Percentiles rank a stretch among this genome's conserved stretches.
Evolutionary conservation across 2,113 vertebrate genomes (phyloP).

Genomic region (Ornithorhynchus anatinus): DNA sequence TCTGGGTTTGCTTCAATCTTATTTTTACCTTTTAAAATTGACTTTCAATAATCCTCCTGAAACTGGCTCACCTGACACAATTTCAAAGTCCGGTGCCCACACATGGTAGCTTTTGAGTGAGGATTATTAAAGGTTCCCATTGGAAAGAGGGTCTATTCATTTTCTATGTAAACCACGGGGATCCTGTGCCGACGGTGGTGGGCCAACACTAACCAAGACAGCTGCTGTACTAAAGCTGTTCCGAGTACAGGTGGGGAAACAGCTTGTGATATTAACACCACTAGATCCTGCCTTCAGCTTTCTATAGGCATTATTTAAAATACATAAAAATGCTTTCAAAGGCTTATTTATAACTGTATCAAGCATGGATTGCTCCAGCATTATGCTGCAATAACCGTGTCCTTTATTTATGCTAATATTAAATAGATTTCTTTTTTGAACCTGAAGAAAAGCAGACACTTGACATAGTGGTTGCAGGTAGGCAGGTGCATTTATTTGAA

Average conservation of each 20-base stretch:
- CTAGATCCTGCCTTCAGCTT: constrained; percentile 55
- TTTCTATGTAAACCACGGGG: constrained; percentile 46
- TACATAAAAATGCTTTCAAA: constrained; percentile 59
- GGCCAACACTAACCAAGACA: constrained; percentile 42
- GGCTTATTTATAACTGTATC: constrained; percentile 62
- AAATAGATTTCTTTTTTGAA: constrained; percentile 50
- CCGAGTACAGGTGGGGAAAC: constrained; percentile 47
- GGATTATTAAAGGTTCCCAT: constrained; percentile 50
- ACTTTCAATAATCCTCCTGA: constrained; percentile 48
- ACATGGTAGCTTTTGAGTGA: constrained; percentile 37
- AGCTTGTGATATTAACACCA: constrained; percentile 60
- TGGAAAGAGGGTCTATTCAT: constrained; percentile 37
- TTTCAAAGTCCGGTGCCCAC: constrained; percentile 26
- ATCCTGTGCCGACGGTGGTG: constrained; percentile 21
- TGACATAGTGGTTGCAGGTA: constrained; percentile 35
- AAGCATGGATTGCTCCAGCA: constrained; percentile 52
- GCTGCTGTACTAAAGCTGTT: constrained; percentile 48
- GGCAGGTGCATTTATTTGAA: constrained; percentile 23
- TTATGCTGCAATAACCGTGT: constrained; percentile 45
- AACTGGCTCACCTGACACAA: constrained; percentile 47
- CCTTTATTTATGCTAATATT: constrained; percentile 55
- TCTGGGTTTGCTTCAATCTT: constrained; percentile 19
- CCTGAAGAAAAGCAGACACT: constrained; percentile 21
- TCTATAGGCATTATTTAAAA: constrained; percentile 61
- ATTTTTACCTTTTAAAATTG: constrained; percentile 38